Evolutionary conservation across 37 sponge, comb jelly and placozoan species (phyloP).

Genomic region (Ianthella basta): DNA sequence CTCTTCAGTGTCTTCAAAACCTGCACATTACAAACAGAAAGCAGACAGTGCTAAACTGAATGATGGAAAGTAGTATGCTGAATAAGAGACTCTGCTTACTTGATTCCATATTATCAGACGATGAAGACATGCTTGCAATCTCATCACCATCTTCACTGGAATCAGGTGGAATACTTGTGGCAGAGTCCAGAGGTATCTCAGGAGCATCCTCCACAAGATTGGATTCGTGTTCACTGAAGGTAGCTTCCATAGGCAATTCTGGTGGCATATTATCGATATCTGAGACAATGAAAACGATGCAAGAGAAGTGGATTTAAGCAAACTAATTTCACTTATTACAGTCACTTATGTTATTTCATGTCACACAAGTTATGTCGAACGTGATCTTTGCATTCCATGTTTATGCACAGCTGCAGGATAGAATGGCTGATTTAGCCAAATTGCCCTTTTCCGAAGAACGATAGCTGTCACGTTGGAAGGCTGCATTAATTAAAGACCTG

Average conservation of each 20-base stretch:
- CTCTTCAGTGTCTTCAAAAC: neutral
- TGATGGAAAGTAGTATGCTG: too few relatives aligned
- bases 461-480: too few relatives aligned
- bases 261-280: slow-evolving; percentile 17
- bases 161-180: neutral
- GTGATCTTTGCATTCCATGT: too few relatives aligned
- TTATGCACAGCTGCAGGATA: too few relatives aligned
- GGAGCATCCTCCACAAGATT: neutral
- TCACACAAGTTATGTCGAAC: too few relatives aligned
- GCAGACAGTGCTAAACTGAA: too few relatives aligned
- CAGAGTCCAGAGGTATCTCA: neutral
- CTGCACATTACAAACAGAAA: neutral
- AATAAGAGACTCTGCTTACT: neutral
- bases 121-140: neutral
- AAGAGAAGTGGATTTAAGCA: too few relatives aligned
- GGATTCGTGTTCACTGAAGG: neutral
- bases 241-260: neutral
- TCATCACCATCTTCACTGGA: neutral
- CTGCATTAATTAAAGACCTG: too few relatives aligned
- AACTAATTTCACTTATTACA: too few relatives aligned
- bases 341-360: too few relatives aligned
- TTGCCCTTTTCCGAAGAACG: too few relatives aligned
- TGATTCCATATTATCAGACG: neutral
- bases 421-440: too few relatives aligned
- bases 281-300: neutral